phyloP scores from a whole-genome alignment of 1,140 invertebrate genomes.

The Formica selysi region DNA sequence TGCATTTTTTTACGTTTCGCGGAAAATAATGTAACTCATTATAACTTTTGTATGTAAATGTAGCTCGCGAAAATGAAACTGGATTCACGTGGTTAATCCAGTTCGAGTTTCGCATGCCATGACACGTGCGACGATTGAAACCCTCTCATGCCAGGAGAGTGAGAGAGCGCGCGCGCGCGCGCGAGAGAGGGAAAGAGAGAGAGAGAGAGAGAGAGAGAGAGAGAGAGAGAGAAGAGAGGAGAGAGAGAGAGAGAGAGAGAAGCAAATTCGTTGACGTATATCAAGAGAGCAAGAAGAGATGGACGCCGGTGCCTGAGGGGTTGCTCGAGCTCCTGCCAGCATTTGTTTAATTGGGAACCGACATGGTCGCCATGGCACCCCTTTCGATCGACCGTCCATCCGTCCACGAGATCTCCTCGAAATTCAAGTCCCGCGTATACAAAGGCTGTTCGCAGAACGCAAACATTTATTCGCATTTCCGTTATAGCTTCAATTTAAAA shows the following conservation, averaged over 20 bases:
- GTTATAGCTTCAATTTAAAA: background rate
- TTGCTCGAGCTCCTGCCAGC: constrained; percentile 76
- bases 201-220: constrained; percentile 43
- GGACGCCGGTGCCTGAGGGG: constrained; percentile 67
- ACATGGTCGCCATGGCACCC: constrained; percentile 76
- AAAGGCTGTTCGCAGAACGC: constrained; percentile 21
- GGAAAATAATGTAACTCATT: background rate
- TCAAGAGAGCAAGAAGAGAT: constrained; percentile 56
- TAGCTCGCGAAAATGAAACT: constrained; percentile 31
- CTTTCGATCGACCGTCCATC: constrained; percentile 56
- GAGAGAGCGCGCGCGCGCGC: constrained; percentile 33
- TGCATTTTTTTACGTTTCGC: background rate
- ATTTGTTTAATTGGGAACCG: constrained; percentile 83
- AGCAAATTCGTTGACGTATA: constrained; percentile 41
- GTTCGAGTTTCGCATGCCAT: constrained; percentile 74
- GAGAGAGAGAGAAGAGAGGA: constrained; percentile 55
- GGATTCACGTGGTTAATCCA: constrained; percentile 34
- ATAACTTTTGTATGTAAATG: constrained; percentile 50
- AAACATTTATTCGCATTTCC: constrained; percentile 6
- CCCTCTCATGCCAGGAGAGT: constrained; percentile 61
- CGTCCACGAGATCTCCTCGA: constrained; percentile 63
- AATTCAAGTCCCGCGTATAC: constrained; percentile 58
- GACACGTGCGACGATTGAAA: constrained; percentile 75
- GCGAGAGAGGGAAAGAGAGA: constrained; percentile 46
- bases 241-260: constrained; percentile 60